phyloP scores from a whole-genome alignment of 2,888 invertebrate species.

The Cheilosia urbana region DNA sequence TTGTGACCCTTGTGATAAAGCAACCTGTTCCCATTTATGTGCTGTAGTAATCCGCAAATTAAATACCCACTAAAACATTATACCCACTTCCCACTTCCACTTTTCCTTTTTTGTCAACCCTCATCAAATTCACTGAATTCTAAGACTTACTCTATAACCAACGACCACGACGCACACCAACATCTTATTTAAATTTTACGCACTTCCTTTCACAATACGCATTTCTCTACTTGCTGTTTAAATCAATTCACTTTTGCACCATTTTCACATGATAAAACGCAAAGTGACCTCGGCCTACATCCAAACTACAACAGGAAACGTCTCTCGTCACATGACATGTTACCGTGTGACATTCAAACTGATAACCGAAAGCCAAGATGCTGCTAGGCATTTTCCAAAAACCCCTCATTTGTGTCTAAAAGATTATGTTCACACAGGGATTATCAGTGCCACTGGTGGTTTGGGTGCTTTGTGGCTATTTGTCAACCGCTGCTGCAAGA shows the following conservation, averaged over 20 bases:
- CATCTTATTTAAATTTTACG: no score
- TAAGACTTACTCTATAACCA: no score
- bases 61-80: no score
- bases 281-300: slow-evolving; percentile 4
- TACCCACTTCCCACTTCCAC: no score
- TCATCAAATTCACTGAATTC: no score
- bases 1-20: no score
- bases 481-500: slow-evolving; percentile 64
- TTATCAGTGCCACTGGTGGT: slow-evolving; percentile 44
- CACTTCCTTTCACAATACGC: no score
- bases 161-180: no score
- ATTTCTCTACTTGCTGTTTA: background rate
- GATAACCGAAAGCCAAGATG: slow-evolving; percentile 58
- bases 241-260: background rate
- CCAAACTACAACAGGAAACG: slow-evolving; percentile 10
- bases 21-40: no score
- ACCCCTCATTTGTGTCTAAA: slow-evolving; percentile 48
- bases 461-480: slow-evolving; percentile 63
- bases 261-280: slow-evolving; percentile 16
- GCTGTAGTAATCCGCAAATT: no score
- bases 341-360: slow-evolving; percentile 40
- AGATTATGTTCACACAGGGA: slow-evolving; percentile 71
- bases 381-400: slow-evolving; percentile 53
- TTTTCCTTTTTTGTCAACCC: no score
- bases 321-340: slow-evolving; percentile 25